These are phyloP conservation scores for Sakesphorus luctuosus DNA, from an alignment of 2,113 vertebrate species.

Conservation along the genomic window DNA sequence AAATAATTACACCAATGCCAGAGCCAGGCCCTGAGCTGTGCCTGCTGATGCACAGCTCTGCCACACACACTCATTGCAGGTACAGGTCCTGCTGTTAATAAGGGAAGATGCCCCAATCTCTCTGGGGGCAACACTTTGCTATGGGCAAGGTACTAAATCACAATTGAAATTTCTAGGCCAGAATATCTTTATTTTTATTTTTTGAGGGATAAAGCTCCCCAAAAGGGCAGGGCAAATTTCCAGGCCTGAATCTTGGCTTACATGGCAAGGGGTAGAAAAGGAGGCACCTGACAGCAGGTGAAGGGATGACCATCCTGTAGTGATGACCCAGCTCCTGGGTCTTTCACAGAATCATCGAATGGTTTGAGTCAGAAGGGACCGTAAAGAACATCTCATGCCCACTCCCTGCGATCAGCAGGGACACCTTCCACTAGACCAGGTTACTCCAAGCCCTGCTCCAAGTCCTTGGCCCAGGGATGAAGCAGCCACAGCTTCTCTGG, in stretches of 20 bases:
- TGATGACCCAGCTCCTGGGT: neutral
- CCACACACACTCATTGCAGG: accelerated
- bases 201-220: neutral
- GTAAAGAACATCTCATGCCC: accelerated
- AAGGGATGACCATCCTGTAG: neutral
- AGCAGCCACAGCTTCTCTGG: neutral
- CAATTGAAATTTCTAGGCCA: constrained; percentile 55
- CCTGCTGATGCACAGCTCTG: neutral
- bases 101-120: constrained; percentile 7
- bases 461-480: neutral
- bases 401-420: neutral
- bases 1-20: neutral
- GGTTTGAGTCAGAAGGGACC: neutral
- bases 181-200: neutral
- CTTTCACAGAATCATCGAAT: neutral
- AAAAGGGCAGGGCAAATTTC: neutral
- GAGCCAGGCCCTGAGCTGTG: constrained; percentile 6
- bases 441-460: accelerated
- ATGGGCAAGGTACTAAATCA: neutral
- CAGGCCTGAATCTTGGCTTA: neutral
- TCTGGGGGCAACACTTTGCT: neutral
- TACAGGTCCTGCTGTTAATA: neutral
- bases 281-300: neutral
- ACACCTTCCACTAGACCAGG: neutral
- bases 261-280: neutral